These are phyloP conservation scores for Trachemys scripta DNA, from an alignment of 2,113 vertebrate genomes.

Conservation along the genomic window DNA sequence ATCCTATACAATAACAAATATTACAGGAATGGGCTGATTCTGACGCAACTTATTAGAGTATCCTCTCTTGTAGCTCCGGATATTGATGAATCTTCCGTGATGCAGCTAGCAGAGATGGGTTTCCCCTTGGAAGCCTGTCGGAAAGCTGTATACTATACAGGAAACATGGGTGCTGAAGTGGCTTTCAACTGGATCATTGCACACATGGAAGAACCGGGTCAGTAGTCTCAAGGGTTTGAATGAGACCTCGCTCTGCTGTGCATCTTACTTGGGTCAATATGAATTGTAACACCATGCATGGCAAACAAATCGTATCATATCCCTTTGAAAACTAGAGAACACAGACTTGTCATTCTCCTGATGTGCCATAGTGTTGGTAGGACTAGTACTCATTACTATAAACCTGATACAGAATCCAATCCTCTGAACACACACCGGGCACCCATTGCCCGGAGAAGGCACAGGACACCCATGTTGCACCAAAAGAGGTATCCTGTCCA, in stretches of 20 bases:
- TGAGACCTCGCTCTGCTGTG: not conserved
- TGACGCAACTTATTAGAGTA: not conserved
- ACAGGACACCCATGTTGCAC: conserved; percentile 10
- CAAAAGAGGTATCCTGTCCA: conserved; percentile 34
- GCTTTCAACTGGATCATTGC: conserved; percentile 99
- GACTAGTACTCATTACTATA: not conserved
- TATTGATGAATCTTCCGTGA: conserved; percentile 94
- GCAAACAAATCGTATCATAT: not conserved
- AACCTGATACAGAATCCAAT: not conserved
- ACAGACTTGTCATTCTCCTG: not conserved
- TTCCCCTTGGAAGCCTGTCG: conserved; percentile 97
- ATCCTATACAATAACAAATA: not conserved
- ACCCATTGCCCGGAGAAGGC: conserved; percentile 30
- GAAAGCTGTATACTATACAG: conserved; percentile 98
- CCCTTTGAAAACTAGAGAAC: not conserved
- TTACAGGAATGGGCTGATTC: not conserved
- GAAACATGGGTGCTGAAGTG: conserved; percentile 95
- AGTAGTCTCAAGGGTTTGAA: conserved; percentile 39
- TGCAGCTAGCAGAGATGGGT: conserved; percentile 99
- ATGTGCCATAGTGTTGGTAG: not conserved
- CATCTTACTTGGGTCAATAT: conserved; percentile 21
- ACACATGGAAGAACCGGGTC: conserved; percentile 99
- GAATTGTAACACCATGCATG: not conserved
- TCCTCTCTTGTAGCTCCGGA: conserved; percentile 88
- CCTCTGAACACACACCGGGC: conserved; percentile 21